A percentile compares a stretch with the other conserved stretches of the same genome.
phyloP scores from a whole-genome alignment of 2,888 invertebrate genomes.

The Diplazon laetatorius region DNA sequence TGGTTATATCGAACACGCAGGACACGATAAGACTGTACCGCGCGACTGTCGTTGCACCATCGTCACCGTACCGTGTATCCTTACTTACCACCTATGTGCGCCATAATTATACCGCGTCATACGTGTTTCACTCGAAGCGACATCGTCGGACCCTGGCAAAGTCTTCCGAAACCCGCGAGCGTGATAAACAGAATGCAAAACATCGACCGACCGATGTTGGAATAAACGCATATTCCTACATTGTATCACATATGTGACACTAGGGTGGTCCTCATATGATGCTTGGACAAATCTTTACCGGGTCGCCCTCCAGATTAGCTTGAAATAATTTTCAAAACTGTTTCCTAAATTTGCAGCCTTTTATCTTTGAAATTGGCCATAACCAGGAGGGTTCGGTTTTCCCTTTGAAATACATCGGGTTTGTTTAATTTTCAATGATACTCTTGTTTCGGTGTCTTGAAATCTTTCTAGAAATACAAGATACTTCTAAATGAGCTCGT shows the following conservation, averaged over 20 bases:
- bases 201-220: background rate
- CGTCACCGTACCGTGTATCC: background rate
- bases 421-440: too few relatives aligned
- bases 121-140: conserved; percentile 17
- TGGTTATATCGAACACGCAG: conserved; percentile 11
- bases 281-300: background rate
- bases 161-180: conserved; percentile 35
- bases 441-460: too few relatives aligned
- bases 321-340: too few relatives aligned
- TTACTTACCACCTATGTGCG: conserved; percentile 1
- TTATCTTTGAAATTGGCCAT: too few relatives aligned
- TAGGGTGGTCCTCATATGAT: background rate
- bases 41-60: background rate
- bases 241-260: background rate
- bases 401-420: too few relatives aligned
- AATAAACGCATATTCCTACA: conserved; percentile 22
- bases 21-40: background rate
- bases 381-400: too few relatives aligned
- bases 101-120: background rate
- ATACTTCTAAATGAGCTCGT: too few relatives aligned
- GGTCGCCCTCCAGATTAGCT: too few relatives aligned
- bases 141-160: conserved; percentile 8
- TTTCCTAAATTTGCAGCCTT: too few relatives aligned
- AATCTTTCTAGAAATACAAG: too few relatives aligned
- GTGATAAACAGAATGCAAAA: conserved; percentile 12